phyloP scores from a whole-genome alignment of 2,888 invertebrate species.

The Megamerina dolium region DNA sequence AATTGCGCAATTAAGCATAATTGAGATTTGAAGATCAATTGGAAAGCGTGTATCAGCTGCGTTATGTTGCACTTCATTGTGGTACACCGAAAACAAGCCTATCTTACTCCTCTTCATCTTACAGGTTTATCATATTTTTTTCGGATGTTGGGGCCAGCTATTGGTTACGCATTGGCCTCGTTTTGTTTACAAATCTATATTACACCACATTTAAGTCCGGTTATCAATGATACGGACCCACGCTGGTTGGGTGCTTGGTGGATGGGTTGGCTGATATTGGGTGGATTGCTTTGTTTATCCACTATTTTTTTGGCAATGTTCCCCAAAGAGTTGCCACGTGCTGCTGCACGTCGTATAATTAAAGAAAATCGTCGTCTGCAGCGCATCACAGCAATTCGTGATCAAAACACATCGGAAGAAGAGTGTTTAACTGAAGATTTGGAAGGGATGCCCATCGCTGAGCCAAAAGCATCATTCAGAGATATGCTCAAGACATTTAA shows the following conservation, averaged over 20 bases:
- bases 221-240: slow-evolving; percentile 60
- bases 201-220: slow-evolving; percentile 57
- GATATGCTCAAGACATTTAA: slow-evolving; percentile 60
- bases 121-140: slow-evolving; percentile 60
- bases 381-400: slow-evolving; percentile 18
- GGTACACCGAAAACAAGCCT: too few species aligned
- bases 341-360: slow-evolving; percentile 53
- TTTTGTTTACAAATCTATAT: slow-evolving; percentile 61
- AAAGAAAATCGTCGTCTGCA: slow-evolving; percentile 20
- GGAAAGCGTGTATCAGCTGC: too few species aligned
- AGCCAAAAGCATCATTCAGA: slow-evolving; percentile 39
- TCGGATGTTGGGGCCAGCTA: slow-evolving; percentile 60
- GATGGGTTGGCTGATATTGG: slow-evolving; percentile 65
- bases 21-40: neutral
- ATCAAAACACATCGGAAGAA: slow-evolving; percentile 13
- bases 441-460: slow-evolving; percentile 2
- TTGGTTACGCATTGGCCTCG: slow-evolving; percentile 61
- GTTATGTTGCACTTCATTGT: too few species aligned
- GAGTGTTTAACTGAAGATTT: too few species aligned
- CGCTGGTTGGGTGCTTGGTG: slow-evolving; percentile 79
- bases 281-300: slow-evolving; percentile 53
- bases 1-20: too few species aligned
- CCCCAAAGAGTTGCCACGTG: slow-evolving; percentile 62
- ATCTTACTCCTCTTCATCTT: too few species aligned
- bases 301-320: slow-evolving; percentile 58